Evolutionary conservation across 2,113 vertebrate genomes (phyloP).

Genomic region (Solenodon paradoxus): DNA sequence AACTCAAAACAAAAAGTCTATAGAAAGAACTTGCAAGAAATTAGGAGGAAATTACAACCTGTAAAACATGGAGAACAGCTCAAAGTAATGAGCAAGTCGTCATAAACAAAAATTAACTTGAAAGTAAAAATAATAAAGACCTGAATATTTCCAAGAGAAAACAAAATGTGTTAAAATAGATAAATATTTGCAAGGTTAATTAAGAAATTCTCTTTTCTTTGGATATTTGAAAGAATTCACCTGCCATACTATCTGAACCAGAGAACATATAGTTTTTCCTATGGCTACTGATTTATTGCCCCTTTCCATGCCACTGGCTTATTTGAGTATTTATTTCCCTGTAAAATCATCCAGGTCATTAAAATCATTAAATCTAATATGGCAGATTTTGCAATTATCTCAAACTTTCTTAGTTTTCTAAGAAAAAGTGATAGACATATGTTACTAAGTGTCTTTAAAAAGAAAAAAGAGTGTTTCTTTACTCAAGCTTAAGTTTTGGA

Average conservation of each 20-base stretch:
- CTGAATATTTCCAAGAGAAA: conserved; percentile 31
- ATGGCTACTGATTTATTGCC: not conserved
- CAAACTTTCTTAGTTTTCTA: conserved; percentile 31
- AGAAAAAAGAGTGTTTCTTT: not conserved
- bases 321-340: conserved; percentile 45
- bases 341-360: conserved; percentile 45
- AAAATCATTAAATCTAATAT: conserved; percentile 27
- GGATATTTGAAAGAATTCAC: conserved; percentile 22
- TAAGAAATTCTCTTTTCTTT: conserved; percentile 16
- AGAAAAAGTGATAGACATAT: conserved; percentile 17
- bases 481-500: not conserved
- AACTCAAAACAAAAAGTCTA: conserved; percentile 26
- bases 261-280: not conserved
- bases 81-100: not conserved
- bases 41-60: not conserved
- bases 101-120: conserved; percentile 35
- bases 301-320: conserved; percentile 14
- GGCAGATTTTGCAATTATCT: not conserved
- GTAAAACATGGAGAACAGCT: not conserved
- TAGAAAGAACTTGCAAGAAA: conserved; percentile 14
- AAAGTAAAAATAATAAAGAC: conserved; percentile 1
- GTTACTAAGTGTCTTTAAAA: not conserved
- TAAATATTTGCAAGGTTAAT: conserved; percentile 18
- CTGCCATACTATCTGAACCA: conserved; percentile 16
- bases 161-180: conserved; percentile 13